Evolutionary conservation across 2,888 invertebrate genomes (phyloP).

Genomic region (Agriopis aurantiaria): DNA sequence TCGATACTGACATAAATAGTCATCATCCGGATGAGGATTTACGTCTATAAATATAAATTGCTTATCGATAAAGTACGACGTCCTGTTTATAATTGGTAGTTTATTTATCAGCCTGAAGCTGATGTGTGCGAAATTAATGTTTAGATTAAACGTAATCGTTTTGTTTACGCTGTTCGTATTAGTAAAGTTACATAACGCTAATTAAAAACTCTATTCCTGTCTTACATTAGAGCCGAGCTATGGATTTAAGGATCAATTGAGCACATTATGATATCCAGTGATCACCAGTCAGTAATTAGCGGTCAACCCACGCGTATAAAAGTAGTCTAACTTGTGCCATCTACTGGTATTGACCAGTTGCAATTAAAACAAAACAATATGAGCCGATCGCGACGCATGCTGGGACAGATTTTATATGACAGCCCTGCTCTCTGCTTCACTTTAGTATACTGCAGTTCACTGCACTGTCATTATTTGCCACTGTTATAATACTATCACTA

Average conservation of each 20-base stretch:
- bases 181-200: conserved; percentile 12
- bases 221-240: not conserved
- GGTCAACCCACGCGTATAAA: conserved; percentile 6
- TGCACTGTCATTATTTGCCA: conserved; percentile 26
- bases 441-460: conserved; percentile 64
- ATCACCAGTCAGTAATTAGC: conserved; percentile 12
- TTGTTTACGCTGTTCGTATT: conserved; percentile 4
- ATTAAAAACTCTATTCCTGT: not conserved
- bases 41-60: conserved; percentile 4
- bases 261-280: conserved; percentile 6
- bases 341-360: conserved; percentile 47
- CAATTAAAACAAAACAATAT: conserved; percentile 58
- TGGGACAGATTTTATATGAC: conserved; percentile 72
- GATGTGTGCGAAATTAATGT: conserved; percentile 14
- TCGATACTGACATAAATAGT: conserved; percentile 9
- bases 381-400: conserved; percentile 63
- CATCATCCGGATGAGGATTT: conserved; percentile 25
- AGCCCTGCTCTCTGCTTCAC: conserved; percentile 57
- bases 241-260: conserved; percentile 11
- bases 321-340: not conserved
- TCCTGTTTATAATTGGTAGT: conserved; percentile 5
- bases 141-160: conserved; percentile 18
- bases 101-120: conserved; percentile 15
- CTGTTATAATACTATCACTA: conserved; percentile 38
- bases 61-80: conserved; percentile 15